These are phyloP conservation scores for Discoglossus pictus DNA, from an alignment of 2,797 vertebrate genomes.

Conservation along the genomic window DNA sequence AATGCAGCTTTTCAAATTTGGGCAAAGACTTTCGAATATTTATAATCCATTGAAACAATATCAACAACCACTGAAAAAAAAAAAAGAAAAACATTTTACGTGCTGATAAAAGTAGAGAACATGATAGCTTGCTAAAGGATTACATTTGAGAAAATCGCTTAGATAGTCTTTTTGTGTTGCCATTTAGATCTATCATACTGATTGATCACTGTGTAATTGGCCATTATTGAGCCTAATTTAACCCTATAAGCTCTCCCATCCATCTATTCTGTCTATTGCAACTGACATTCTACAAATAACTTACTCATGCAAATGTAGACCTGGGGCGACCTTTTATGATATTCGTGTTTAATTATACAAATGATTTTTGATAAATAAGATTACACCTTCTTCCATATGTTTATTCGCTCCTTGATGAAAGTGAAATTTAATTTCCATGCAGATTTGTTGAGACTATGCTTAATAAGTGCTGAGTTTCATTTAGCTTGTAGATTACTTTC, in stretches of 20 bases:
- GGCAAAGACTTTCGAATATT: no score
- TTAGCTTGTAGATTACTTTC: slow-evolving; percentile 66
- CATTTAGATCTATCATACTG: slow-evolving; percentile 99
- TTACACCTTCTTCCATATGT: slow-evolving; percentile 86
- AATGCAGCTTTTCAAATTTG: no score
- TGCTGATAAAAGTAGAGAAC: slow-evolving; percentile 53
- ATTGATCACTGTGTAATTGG: slow-evolving; percentile 97
- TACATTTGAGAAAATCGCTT: slow-evolving; percentile 64
- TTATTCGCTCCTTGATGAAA: slow-evolving; percentile 91
- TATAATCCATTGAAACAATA: no score
- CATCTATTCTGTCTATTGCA: slow-evolving; percentile 90
- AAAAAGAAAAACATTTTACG: slow-evolving; percentile 43
- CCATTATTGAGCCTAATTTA: slow-evolving; percentile 99
- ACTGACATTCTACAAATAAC: slow-evolving; percentile 98
- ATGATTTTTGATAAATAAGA: slow-evolving; percentile 97
- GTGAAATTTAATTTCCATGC: slow-evolving; percentile 98
- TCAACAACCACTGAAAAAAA: no score
- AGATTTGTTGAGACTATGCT: slow-evolving; percentile 82
- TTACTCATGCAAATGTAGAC: slow-evolving; percentile 97
- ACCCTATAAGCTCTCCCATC: slow-evolving; percentile 89
- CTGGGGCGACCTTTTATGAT: slow-evolving; percentile 89
- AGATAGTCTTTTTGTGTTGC: slow-evolving; percentile 85
- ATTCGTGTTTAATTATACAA: slow-evolving; percentile 98
- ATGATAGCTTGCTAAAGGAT: slow-evolving; percentile 71
- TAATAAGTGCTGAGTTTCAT: slow-evolving; percentile 85